Evolutionary conservation across 64 coral and sea anemone species (phyloP), one percentile per base, ranked within the genome.

Genomic region (Anthopleura sola): DNA sequence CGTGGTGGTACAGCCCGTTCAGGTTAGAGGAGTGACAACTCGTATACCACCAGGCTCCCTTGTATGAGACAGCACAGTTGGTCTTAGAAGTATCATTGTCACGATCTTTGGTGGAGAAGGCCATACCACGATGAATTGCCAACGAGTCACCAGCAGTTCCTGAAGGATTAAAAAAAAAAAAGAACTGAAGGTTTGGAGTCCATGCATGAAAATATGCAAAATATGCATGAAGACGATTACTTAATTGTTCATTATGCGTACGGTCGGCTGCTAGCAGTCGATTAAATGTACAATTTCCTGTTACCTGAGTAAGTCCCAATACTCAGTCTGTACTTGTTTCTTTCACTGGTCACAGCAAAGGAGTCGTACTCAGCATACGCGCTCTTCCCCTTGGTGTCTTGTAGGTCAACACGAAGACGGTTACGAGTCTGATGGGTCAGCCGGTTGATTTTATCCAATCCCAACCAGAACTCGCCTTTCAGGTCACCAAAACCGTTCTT

Each of bases 401-500:
- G 11, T 48, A 90, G 88, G 36, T 58, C 83, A 36, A 90, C 84
- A 56, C 81, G 82, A 17, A 90, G 62, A 23, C 40, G 82, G 66
- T 55, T 90, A 40, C 54, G 60, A 11, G 81, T 37, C 46, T 24
- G 4, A 76, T 66, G 62, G 20, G 68, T 84, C 55, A 55, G 68
- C n/a, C 58, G 54, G 10, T 75, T 37, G 32, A 90, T 55, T 49
- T 77, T 33, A 10, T 90, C 66, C 20, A 90, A 23, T 16, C 88
- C 88, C 49, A 90, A 82, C 88, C 88, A 90, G 55, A 84, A 90
- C 1, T 90, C 88, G 33, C 81, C 66, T 20, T 66, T 84, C 66
- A 90, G n/a, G 81, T 84, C 75, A 34, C 88, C 88, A 84, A 90
- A 90, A 44, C 88, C 88, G 55, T 39, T 75, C 49, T 84, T 84